Evolutionary conservation across 2,888 invertebrate genomes (phyloP), one percentile per base, ranked within the genome.

Genomic region (Baronia brevicornis): DNA sequence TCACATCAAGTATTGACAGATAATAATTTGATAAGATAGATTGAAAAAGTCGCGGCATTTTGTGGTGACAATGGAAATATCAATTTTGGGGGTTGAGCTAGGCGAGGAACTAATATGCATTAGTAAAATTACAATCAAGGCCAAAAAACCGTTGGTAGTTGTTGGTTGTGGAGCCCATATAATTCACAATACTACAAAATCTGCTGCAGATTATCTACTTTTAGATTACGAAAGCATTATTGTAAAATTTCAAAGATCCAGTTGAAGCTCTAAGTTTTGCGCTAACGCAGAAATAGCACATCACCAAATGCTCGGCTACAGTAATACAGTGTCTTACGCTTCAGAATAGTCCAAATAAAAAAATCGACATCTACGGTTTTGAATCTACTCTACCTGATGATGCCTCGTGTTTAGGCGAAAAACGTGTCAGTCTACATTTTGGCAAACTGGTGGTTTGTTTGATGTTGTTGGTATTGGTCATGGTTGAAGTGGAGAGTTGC

Each of bases 1-100:
- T 44, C 49, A 40, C 12, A 32, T 10, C 30, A 60, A 51, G 51
- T 58, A 15, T 50, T 58, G 41, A 45, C 38, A 43, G 40, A 43
- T 22, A 48, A 53, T 49, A 46, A 48, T 48, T 52, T 55, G n/a
- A n/a, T n/a, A n/a, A n/a, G n/a, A n/a, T n/a, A n/a, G 42, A 46
- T 38, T 22, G 33, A 8, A 41, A 48, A 48, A 48, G 33, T 46
- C 32, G 46, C 48, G 14, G 44, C 48, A 41, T 48, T 48, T 48
- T 46, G 48, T 43, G 49, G 44, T 10, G 45, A 50, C 39, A 49
- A 51, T 36, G 41, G 43, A 8, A 48, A 48, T 35, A 33, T 31
- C 29, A 48, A 53, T 39, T 50, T 47, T 18, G 46, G 46, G 17
- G 46, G 46, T 3, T 39, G 20, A 21, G 33, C 31, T 43, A 41